Conservation (phyloP, 2,888 invertebrate genomes). For the Drosophila kuntzei region DNA sequence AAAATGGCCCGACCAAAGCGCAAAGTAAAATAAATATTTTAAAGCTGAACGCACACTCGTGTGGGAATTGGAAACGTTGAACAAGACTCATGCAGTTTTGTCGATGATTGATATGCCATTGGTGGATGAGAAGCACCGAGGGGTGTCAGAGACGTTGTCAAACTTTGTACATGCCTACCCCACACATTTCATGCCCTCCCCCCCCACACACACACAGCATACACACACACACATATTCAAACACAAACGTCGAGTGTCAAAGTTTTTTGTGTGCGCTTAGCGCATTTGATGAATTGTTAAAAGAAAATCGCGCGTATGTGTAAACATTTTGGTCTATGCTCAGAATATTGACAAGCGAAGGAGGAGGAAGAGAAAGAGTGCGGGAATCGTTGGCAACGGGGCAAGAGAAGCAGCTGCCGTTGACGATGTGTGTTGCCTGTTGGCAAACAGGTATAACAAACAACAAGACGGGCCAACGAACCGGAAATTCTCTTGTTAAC, state of each 20-base stretch:
- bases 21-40: constrained; percentile 75
- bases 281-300: constrained; percentile 81
- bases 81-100: constrained; percentile 64
- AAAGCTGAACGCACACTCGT: constrained; percentile 53
- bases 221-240: constrained; percentile 27
- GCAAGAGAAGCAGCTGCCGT: constrained; percentile 58
- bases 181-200: neutral
- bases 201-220: constrained; percentile 7
- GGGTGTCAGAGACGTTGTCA: constrained; percentile 43
- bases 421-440: constrained; percentile 58
- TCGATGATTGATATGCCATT: constrained; percentile 74
- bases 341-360: constrained; percentile 17
- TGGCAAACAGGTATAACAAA: constrained; percentile 66
- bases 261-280: constrained; percentile 75
- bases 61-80: constrained; percentile 36
- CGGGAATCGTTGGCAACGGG: neutral
- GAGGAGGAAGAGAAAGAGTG: neutral
- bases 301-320: constrained; percentile 78
- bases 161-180: constrained; percentile 51
- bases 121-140: constrained; percentile 18
- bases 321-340: constrained; percentile 74
- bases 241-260: constrained; percentile 77
- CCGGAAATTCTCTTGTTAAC: constrained; percentile 58
- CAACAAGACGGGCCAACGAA: constrained; percentile 42
- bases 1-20: constrained; percentile 41